Percentiles rank a stretch among this genome's conserved stretches.
Conservation (phyloP, 2,113 vertebrate species). For the Catharus bicknelli region DNA sequence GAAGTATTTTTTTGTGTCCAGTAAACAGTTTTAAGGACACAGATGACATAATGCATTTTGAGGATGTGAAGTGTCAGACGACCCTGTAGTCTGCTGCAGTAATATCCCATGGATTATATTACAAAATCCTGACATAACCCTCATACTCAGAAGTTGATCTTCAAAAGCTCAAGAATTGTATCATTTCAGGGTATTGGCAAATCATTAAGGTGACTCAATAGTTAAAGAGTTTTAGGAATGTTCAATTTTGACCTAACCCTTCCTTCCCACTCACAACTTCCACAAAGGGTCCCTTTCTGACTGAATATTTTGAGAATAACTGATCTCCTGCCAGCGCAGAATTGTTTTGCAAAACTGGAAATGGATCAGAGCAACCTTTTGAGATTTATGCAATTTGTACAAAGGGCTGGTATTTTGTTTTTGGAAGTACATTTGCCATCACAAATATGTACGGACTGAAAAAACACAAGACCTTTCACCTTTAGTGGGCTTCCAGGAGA, state of each 20-base stretch:
- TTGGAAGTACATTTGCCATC: constrained; percentile 36
- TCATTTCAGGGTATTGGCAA: constrained; percentile 20
- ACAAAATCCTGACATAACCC: background rate
- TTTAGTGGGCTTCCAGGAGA: constrained; percentile 1
- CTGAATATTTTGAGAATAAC: constrained; percentile 25
- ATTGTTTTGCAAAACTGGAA: constrained; percentile 57
- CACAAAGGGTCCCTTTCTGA: constrained; percentile 25
- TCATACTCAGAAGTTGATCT: background rate
- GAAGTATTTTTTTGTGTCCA: background rate
- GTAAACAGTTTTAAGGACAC: background rate
- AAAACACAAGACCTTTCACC: constrained; percentile 32
- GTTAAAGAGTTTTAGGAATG: constrained; percentile 49
- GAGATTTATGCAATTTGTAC: constrained; percentile 26
- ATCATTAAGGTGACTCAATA: constrained; percentile 17
- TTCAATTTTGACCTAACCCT: constrained; percentile 30
- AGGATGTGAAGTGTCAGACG: background rate
- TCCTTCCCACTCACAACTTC: constrained; percentile 10
- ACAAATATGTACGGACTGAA: constrained; percentile 21
- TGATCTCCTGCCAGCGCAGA: constrained; percentile 56
- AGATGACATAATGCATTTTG: background rate
- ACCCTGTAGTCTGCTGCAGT: background rate
- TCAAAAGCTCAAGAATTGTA: background rate
- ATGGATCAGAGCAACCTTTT: constrained; percentile 42
- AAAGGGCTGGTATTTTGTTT: constrained; percentile 31
- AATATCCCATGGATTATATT: background rate